These are phyloP conservation scores for Psettodes erumei DNA, from an alignment of 2,113 vertebrate genomes.

Conservation along the genomic window DNA sequence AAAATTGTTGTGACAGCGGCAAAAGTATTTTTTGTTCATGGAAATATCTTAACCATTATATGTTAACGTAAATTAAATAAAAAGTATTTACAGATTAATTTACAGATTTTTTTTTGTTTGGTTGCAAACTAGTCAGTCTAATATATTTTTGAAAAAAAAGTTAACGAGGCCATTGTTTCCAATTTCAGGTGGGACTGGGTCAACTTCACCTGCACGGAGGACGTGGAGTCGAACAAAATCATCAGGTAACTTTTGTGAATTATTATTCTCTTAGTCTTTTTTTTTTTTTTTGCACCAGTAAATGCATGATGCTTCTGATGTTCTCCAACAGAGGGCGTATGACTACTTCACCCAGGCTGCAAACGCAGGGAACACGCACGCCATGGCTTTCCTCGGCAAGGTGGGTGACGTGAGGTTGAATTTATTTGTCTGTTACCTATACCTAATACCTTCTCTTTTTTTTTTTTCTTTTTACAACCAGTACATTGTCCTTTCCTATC, in stretches of 20 bases:
- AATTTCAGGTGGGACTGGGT: conserved; percentile 92
- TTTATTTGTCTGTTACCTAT: neutral
- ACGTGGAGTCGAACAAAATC: conserved; percentile 97
- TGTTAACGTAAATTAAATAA: neutral
- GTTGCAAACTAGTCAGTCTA: too few relatives aligned
- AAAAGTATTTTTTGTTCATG: neutral
- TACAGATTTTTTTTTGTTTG: neutral
- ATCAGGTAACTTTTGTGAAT: conserved; percentile 90
- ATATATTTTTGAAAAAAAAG: too few relatives aligned
- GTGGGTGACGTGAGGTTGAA: conserved; percentile 80
- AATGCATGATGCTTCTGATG: neutral
- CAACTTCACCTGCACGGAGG: conserved; percentile 97
- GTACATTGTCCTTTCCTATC: neutral
- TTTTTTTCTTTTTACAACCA: neutral
- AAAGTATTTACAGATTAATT: neutral
- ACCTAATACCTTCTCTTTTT: neutral
- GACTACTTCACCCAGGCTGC: conserved; percentile 99
- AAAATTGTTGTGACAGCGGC: neutral
- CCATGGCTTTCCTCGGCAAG: conserved; percentile 99
- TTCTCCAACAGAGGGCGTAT: conserved; percentile 89
- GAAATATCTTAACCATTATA: neutral
- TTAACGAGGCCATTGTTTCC: neutral
- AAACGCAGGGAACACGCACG: conserved; percentile 96
- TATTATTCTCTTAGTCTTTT: too few relatives aligned
- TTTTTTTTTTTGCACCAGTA: neutral